phyloP scores from a whole-genome alignment of 2,888 invertebrate genomes.

The Lysandra bellargus region DNA sequence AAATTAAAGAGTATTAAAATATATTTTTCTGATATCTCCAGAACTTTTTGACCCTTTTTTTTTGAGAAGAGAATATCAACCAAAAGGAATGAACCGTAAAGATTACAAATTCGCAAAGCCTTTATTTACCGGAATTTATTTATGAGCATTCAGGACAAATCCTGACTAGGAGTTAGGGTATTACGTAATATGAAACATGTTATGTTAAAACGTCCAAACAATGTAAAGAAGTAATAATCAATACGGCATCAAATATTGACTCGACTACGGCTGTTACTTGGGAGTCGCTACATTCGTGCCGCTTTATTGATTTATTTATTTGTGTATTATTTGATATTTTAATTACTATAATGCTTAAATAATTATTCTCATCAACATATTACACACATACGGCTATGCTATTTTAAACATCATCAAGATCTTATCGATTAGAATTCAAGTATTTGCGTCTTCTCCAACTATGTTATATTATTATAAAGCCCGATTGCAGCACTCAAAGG shows the following conservation, averaged over 20 bases:
- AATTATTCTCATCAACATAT: neutral
- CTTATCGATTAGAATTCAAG: neutral
- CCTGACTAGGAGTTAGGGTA: no score
- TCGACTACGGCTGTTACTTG: neutral
- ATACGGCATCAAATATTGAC: conserved; percentile 14
- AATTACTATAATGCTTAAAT: conserved; percentile 3
- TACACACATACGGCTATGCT: neutral
- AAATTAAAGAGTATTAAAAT: neutral
- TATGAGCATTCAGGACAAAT: no score
- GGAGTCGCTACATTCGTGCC: neutral
- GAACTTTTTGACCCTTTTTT: no score
- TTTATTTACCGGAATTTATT: no score
- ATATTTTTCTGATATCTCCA: no score
- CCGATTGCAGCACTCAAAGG: no score
- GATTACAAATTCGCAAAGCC: no score
- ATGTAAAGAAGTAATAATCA: conserved; percentile 18
- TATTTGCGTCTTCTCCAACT: neutral
- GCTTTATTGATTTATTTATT: neutral
- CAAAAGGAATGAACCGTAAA: no score
- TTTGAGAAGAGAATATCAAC: no score
- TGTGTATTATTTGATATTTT: neutral
- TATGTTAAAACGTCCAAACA: neutral
- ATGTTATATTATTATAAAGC: neutral
- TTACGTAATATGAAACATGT: neutral
- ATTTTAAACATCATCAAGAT: neutral